Evolutionary conservation across 2,113 vertebrate genomes (phyloP).

Genomic region (Ginglymostoma cirratum): DNA sequence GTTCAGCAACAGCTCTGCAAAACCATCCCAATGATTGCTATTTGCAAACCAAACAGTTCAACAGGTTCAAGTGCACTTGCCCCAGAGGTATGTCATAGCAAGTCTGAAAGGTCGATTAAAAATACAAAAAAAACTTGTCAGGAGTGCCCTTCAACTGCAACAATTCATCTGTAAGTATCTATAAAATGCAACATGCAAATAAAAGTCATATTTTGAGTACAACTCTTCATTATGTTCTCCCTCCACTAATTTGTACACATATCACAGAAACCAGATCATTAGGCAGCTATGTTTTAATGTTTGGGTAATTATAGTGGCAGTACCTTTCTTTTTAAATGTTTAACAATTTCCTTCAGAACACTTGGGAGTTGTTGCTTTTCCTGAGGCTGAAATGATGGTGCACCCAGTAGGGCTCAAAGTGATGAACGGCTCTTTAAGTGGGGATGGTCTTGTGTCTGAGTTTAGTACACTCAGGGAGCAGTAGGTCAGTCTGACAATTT

Average conservation of each 20-base stretch:
- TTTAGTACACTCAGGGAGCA: not conserved
- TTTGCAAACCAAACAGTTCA: not conserved
- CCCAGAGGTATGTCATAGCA: too few species aligned
- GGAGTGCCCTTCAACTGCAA: not conserved
- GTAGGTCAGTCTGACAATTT: not conserved
- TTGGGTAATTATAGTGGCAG: not conserved
- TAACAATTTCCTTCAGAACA: not conserved
- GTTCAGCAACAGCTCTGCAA: not conserved
- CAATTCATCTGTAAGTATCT: not conserved
- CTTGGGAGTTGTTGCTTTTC: not conserved
- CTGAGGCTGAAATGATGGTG: not conserved
- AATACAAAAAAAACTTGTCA: not conserved
- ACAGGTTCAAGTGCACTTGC: too few species aligned
- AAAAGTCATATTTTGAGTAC: not conserved
- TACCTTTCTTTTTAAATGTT: not conserved
- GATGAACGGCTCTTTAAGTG: not conserved
- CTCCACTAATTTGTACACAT: not conserved
- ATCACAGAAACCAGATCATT: not conserved
- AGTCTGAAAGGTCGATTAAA: not conserved
- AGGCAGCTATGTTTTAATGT: not conserved
- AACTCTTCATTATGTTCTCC: not conserved
- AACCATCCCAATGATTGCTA: not conserved
- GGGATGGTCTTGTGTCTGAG: not conserved
- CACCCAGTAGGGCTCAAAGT: not conserved
- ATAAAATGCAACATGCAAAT: not conserved